Conservation (phyloP, 2,888 invertebrate species). For the Macaria notata region DNA sequence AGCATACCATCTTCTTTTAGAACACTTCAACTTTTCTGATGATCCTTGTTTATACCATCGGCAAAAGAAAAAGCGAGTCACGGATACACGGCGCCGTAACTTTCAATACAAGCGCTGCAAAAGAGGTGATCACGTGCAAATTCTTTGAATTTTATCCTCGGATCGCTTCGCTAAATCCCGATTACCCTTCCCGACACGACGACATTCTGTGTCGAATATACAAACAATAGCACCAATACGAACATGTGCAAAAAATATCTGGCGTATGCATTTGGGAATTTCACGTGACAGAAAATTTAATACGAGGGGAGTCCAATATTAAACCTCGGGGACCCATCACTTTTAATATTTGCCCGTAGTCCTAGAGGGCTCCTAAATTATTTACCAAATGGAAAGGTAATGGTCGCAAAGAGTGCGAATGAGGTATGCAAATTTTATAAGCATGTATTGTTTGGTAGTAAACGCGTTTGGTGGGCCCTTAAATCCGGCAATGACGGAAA, state of each 20-base stretch:
- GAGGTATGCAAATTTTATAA: constrained; percentile 80
- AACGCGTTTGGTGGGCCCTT: constrained; percentile 56
- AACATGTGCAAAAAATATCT: constrained; percentile 82
- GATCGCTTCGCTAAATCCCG: constrained; percentile 44
- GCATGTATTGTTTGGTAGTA: constrained; percentile 70
- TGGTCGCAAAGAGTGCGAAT: constrained; percentile 78
- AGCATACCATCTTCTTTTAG: too few relatives aligned
- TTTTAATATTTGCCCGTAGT: constrained; percentile 80
- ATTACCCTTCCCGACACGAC: constrained; percentile 50
- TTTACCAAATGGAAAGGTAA: constrained; percentile 82
- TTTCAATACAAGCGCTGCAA: background rate
- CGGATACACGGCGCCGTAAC: too few relatives aligned
- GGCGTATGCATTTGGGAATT: constrained; percentile 81
- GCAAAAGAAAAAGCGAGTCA: too few relatives aligned
- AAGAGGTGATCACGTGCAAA: background rate
- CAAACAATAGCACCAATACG: constrained; percentile 73
- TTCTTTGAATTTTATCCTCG: constrained; percentile 19
- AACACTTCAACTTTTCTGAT: too few relatives aligned
- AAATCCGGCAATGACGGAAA: constrained; percentile 66
- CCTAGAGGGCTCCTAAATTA: constrained; percentile 81
- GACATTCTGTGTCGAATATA: constrained; percentile 78
- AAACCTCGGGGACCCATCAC: constrained; percentile 81
- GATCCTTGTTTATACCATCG: too few relatives aligned
- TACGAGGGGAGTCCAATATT: constrained; percentile 81
- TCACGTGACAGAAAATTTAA: constrained; percentile 81